Evolutionary conservation across 2,888 invertebrate genomes (phyloP), one percentile per base, ranked within the genome.

Genomic region (Morpho helenor): DNA sequence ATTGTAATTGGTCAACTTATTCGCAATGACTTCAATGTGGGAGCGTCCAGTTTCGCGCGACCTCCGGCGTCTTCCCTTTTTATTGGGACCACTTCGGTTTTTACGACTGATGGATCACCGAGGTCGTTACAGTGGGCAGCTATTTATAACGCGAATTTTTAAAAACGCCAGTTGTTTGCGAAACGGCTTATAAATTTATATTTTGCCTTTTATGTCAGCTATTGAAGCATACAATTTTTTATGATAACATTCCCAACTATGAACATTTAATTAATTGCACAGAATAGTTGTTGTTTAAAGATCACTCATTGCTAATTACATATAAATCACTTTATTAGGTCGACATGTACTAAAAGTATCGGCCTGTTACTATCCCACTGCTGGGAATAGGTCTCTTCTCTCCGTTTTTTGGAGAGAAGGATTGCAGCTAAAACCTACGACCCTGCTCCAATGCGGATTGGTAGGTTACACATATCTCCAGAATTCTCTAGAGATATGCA

Each of bases 1-100:
- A 88, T 86, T 82, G 79, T 86, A 82, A 88, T 87, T 87, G 87
- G 79, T 80, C 76, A 71, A 70, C 79, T 80, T 74, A 80, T 79
- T 76, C 77, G 80, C 74, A 80, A 80, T 77, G 78, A 22, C 49
- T 53, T 47, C 50, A 57, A 57, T 60, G 57, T 40, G 22, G 40
- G 22, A 22, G 31, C 41, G 52, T 31, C 52, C 44, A 53, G 52
- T 59, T 60, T n/a, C 47, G 39, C 49, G 16, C 55, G 58, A 60
- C 54, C 55, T 60, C 62, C 42, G 54, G 51, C 54, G 47, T 43
- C 43, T 50, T 23, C 53, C 51, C 42, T 57, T 62, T 59, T 55
- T 59, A 54, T 51, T 43, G 43, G 23, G 43, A 7, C 23, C 51
- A 51, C n/a, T 31, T n/a, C 8, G 41, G 10, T 49, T 49, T 56